Conservation (phyloP, 2,888 invertebrate genomes). For the Aleiodes leptofemur region DNA sequence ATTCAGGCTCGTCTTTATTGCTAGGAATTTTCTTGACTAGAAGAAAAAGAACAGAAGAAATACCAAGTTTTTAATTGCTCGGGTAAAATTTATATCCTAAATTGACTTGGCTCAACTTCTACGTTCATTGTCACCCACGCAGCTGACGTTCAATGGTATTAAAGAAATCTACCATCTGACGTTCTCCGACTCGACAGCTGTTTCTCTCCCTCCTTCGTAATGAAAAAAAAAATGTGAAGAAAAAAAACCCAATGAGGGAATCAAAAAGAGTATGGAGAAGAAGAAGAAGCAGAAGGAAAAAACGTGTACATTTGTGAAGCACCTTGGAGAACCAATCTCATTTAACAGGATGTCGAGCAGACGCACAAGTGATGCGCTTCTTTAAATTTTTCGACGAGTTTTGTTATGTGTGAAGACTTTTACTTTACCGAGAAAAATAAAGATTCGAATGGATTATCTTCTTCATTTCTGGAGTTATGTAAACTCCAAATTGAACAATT, state of each 20-base stretch:
- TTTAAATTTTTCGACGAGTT: too few species aligned
- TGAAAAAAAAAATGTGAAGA: constrained; percentile 54
- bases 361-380: neutral
- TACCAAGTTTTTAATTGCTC: constrained; percentile 4
- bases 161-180: constrained; percentile 67
- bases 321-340: constrained; percentile 3
- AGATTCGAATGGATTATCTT: too few species aligned
- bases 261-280: constrained; percentile 23
- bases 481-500: too few species aligned
- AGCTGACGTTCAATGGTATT: constrained; percentile 62
- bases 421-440: neutral
- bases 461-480: too few species aligned
- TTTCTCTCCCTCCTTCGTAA: constrained; percentile 55
- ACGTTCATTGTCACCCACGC: constrained; percentile 66
- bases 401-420: neutral
- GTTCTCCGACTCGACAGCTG: constrained; percentile 65
- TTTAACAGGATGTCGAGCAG: constrained; percentile 26
- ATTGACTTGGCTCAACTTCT: constrained; percentile 60
- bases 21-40: too few species aligned
- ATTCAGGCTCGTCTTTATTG: neutral
- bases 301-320: neutral
- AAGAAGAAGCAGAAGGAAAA: constrained; percentile 8
- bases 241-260: constrained; percentile 41
- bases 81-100: neutral
- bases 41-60: too few species aligned